phyloP scores from a whole-genome alignment of 2,888 invertebrate genomes.

The Hypomecis punctinalis region DNA sequence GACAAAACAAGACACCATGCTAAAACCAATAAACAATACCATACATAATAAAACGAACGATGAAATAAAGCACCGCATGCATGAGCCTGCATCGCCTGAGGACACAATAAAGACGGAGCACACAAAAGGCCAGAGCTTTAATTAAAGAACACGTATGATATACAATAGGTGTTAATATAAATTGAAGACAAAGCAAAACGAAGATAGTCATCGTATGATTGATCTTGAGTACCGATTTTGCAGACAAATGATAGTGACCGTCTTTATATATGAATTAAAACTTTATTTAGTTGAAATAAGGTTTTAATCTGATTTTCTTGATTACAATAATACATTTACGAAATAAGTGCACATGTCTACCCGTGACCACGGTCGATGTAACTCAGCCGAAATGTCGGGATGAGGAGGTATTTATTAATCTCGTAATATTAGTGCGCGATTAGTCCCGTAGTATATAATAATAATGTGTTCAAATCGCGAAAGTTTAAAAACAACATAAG shows the following conservation, averaged over 20 bases:
- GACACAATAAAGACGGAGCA: conserved; percentile 47
- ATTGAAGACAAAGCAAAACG: conserved; percentile 35
- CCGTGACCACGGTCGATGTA: no score
- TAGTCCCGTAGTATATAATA: no score
- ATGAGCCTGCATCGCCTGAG: conserved; percentile 43
- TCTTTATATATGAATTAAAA: neutral
- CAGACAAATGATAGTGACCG: neutral
- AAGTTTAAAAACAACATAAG: no score
- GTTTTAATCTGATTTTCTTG: neutral
- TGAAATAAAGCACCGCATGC: conserved; percentile 41
- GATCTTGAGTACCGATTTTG: conserved; percentile 32
- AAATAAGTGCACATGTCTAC: neutral
- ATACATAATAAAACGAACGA: conserved; percentile 39
- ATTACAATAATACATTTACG: neutral
- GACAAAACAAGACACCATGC: conserved; percentile 11
- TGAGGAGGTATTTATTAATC: no score
- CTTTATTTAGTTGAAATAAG: neutral
- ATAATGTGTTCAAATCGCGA: no score
- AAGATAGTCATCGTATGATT: conserved; percentile 18
- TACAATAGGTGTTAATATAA: conserved; percentile 40
- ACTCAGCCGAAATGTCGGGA: no score
- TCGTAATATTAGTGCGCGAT: no score
- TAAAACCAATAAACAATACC: conserved; percentile 40
- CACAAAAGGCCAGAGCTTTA: conserved; percentile 43
- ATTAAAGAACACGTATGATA: conserved; percentile 31